Conservation (phyloP, 2,113 vertebrate species). For the Alligator sinensis region DNA sequence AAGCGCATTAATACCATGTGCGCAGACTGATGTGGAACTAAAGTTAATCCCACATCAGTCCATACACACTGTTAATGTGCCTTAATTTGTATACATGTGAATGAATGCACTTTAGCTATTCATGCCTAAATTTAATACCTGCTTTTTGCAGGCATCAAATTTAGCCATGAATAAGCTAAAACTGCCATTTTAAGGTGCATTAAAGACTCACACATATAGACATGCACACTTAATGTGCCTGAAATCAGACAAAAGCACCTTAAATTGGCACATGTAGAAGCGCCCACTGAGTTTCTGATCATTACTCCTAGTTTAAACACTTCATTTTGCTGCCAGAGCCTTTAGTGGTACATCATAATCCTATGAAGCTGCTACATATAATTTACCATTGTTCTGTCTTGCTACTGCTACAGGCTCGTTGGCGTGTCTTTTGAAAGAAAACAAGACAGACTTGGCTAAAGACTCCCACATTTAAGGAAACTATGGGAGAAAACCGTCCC, state of each 20-base stretch:
- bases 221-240: too few species aligned
- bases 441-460: not conserved
- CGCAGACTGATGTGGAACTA: too few species aligned
- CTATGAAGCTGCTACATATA: not conserved
- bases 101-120: too few species aligned
- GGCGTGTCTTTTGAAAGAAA: not conserved
- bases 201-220: too few species aligned
- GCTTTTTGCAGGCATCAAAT: too few species aligned
- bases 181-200: too few species aligned
- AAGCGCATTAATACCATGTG: too few species aligned
- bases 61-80: too few species aligned
- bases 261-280: not conserved
- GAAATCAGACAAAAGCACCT: not conserved
- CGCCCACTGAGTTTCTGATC: not conserved
- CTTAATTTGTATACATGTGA: too few species aligned
- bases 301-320: not conserved
- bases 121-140: too few species aligned
- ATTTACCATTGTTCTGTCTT: not conserved
- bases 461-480: not conserved
- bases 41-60: too few species aligned
- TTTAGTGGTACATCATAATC: rapidly evolving
- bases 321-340: not conserved
- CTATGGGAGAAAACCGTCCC: not conserved
- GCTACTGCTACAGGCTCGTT: not conserved
- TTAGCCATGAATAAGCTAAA: too few species aligned